Evolutionary conservation across 2,888 invertebrate species (phyloP), one percentile per base, ranked within the genome.

Genomic region (Epirrhoe alternata): DNA sequence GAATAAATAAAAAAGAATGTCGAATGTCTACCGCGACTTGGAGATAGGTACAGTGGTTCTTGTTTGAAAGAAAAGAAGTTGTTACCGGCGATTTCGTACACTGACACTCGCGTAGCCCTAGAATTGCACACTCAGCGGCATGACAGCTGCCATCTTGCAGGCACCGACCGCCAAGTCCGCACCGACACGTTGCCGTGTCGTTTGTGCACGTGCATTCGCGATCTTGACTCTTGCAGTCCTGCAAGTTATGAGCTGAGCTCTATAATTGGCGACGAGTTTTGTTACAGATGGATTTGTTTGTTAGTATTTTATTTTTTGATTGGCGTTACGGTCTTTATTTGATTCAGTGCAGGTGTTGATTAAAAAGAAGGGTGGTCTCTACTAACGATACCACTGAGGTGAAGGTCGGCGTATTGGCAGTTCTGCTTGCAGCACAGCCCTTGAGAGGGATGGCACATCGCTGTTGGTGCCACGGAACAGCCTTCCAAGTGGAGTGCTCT

Each of bases 401-500:
- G 72, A 31, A 92, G 84, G 72, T 94, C 80, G 0, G 88, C 86
- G 61, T 86, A 87, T 57, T 82, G 79, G 72, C 94, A 94, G 30
- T 86, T 80, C 0, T 78, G 62, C 5, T 79, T 86, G 73, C 94
- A 94, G 77, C 94, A 94, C n/a, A 87, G 80, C 0, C 94, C 94
- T 71, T 94, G 94, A 0, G 94, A 94, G 0, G 94, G 94, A 66
- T 94, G 94, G 69, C 94, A 94, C 61, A 79, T 72, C 6, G 89
- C 90, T 0, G 83, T 73, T 0, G 89, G 87, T 0, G 94, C 90
- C 24, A 94, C 91, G 0, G 88, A 86, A 70, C 94, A 94, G 0
- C 92, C 89, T n/a, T 88, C 86, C 42, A 86, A 87, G 68, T 90
- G 88, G 2, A 89, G 74, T 0, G 88, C 79, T 1, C 90, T 91